Percentiles rank a stretch among this genome's conserved stretches.
Evolutionary conservation across 1,140 invertebrate species (phyloP).

Genomic region (Potamilus streckersoni): DNA sequence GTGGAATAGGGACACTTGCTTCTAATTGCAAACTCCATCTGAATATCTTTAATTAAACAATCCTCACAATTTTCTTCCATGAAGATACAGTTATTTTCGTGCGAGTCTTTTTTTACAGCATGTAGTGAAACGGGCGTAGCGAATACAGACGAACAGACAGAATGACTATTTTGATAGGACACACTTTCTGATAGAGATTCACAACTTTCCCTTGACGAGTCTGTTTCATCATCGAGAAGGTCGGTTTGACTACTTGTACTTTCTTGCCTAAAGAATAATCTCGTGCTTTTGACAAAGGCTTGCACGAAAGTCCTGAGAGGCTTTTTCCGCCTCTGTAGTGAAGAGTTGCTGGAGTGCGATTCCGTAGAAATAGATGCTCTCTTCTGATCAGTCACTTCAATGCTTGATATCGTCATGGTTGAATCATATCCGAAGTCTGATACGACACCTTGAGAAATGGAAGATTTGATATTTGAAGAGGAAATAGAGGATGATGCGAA

Average conservation of each 20-base stretch:
- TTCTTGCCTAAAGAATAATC: constrained; percentile 23
- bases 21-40: background rate
- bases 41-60: background rate
- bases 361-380: background rate
- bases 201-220: constrained; percentile 18
- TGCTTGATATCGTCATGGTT: background rate
- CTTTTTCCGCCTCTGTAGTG: constrained; percentile 3
- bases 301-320: constrained; percentile 21
- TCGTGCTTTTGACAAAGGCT: constrained; percentile 18
- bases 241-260: constrained; percentile 29
- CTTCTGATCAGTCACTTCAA: background rate
- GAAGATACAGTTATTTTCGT: background rate
- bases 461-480: background rate
- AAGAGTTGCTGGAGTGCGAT: background rate
- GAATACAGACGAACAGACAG: constrained; percentile 3
- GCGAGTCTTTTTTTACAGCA: constrained; percentile 7
- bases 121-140: background rate
- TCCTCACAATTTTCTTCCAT: background rate
- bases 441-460: background rate
- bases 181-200: constrained; percentile 23
- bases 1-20: background rate
- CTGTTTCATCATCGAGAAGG: constrained; percentile 18
- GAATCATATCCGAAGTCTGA: constrained; percentile 1
- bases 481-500: background rate
- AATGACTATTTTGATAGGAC: constrained; percentile 13